Percentiles rank a stretch among this genome's conserved stretches.
Evolutionary conservation across 1,140 invertebrate genomes (phyloP).

Genomic region (Drosophila suzukii): DNA sequence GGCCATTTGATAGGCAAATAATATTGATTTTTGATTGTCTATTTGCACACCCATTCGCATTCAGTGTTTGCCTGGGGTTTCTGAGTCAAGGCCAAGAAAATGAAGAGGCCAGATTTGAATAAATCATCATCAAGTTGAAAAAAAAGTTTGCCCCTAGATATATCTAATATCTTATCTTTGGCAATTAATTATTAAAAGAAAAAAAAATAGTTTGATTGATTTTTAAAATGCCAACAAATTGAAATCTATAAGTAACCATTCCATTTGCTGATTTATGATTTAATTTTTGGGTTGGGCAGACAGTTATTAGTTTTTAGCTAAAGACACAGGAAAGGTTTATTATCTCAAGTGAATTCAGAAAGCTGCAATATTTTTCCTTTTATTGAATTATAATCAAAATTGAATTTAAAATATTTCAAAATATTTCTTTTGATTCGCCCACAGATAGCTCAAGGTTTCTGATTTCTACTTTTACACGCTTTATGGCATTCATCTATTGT

Average conservation of each 20-base stretch:
- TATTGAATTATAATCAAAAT: neutral
- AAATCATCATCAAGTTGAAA: slow-evolving; percentile 34
- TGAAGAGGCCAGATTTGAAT: slow-evolving; percentile 21
- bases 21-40: slow-evolving; percentile 44
- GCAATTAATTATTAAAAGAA: slow-evolving; percentile 28
- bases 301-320: neutral
- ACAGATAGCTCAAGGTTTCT: slow-evolving; percentile 38
- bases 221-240: slow-evolving; percentile 21
- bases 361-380: neutral
- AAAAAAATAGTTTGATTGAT: slow-evolving; percentile 30
- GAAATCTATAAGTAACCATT: slow-evolving; percentile 4
- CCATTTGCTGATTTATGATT: slow-evolving; percentile 1
- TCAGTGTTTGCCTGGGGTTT: slow-evolving; percentile 13
- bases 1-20: slow-evolving; percentile 59
- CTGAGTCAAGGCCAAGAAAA: slow-evolving; percentile 38
- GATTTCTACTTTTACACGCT: slow-evolving; percentile 31
- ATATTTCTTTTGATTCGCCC: neutral
- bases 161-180: slow-evolving; percentile 36
- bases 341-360: too few species aligned
- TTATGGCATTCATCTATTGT: slow-evolving; percentile 62
- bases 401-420: too few species aligned
- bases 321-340: neutral
- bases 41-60: slow-evolving; percentile 47
- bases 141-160: neutral
- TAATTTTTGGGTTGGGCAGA: slow-evolving; percentile 5